These are phyloP conservation scores for Leptopilina myrica DNA, from an alignment of 2,888 invertebrate genomes.

Conservation along the genomic window DNA sequence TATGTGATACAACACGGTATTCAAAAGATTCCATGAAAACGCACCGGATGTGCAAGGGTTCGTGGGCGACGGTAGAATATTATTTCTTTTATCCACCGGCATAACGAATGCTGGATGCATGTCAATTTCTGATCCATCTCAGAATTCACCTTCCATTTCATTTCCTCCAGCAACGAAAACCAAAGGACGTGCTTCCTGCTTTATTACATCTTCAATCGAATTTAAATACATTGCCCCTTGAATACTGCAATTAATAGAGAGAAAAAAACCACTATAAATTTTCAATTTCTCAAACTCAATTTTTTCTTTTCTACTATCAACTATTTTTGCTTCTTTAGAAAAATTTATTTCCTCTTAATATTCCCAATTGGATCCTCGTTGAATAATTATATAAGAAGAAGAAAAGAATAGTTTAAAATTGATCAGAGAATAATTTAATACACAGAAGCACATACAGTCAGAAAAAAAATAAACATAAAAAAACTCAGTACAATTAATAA, in stretches of 20 bases:
- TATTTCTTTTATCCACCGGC: conserved; percentile 73
- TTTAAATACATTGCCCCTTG: conserved; percentile 1
- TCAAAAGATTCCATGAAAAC: conserved; percentile 73
- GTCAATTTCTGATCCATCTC: conserved; percentile 69
- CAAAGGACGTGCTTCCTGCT: conserved; percentile 21
- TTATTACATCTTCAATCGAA: neutral
- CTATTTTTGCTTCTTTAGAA: no score
- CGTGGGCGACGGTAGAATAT: conserved; percentile 61
- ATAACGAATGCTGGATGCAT: conserved; percentile 73
- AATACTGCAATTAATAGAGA: neutral
- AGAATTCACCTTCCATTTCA: conserved; percentile 58
- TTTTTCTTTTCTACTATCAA: no score
- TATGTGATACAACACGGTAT: conserved; percentile 71
- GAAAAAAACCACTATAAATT: no score
- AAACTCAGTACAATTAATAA: no score
- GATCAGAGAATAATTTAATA: no score
- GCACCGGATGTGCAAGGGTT: conserved; percentile 72
- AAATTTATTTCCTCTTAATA: no score
- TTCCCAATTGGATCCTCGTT: no score
- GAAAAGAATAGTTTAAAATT: no score
- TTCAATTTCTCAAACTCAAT: no score
- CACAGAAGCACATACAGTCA: no score
- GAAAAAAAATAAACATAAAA: no score
- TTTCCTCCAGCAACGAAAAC: neutral
- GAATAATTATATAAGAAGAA: no score